Conservation (phyloP, 2,888 invertebrate genomes). For the Patella pellucida region DNA sequence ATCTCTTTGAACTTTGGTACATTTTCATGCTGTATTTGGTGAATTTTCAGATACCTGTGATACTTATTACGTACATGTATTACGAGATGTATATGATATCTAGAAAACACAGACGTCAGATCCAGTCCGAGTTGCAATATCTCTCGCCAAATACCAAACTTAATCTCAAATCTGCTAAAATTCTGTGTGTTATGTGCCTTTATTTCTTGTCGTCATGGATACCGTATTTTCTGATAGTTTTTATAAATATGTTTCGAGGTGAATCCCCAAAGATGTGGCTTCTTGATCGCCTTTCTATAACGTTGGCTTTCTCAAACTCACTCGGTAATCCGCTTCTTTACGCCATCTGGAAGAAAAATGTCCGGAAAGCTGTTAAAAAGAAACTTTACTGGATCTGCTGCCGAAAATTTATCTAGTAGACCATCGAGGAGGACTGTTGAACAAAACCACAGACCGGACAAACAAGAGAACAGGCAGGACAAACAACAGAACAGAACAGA, state of each 20-base stretch:
- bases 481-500: too few relatives aligned
- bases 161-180: constrained; percentile 11
- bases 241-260: background rate
- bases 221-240: constrained; percentile 11
- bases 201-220: constrained; percentile 17
- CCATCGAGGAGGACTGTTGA: too few relatives aligned
- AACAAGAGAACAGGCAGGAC: too few relatives aligned
- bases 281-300: background rate
- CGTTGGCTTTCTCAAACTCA: constrained; percentile 12
- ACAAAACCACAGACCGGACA: too few relatives aligned
- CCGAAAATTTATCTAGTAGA: too few relatives aligned
- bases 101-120: background rate
- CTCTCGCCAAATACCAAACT: background rate
- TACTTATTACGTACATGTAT: constrained; percentile 9
- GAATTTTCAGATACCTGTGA: background rate
- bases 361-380: constrained; percentile 8
- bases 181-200: constrained; percentile 11
- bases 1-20: constrained; percentile 15
- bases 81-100: constrained; percentile 16
- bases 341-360: constrained; percentile 13
- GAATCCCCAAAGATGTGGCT: background rate
- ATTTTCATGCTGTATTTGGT: background rate
- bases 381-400: too few relatives aligned
- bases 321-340: constrained; percentile 19
- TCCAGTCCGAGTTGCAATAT: background rate